Conservation (phyloP, 2,888 invertebrate genomes). For the Cylloceria caligata region DNA sequence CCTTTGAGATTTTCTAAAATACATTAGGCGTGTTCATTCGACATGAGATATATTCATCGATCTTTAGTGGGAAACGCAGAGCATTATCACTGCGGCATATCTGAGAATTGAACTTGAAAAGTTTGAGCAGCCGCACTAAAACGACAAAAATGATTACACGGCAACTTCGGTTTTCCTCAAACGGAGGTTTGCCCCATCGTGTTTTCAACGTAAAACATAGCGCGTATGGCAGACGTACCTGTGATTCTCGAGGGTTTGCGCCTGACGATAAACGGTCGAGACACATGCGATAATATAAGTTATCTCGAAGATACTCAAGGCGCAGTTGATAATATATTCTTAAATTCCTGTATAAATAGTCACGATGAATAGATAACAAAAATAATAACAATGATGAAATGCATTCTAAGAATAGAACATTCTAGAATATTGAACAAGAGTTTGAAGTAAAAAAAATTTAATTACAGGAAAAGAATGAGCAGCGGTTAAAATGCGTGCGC, state of each 20-base stretch:
- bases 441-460: background rate
- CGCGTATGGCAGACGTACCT: slow-evolving; percentile 39
- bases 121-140: background rate
- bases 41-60: background rate
- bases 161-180: slow-evolving; percentile 39
- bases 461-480: too few relatives aligned
- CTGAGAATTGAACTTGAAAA: slow-evolving; percentile 5
- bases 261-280: slow-evolving; percentile 46
- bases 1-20: background rate
- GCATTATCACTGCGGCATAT: background rate
- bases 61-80: background rate
- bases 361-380: background rate
- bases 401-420: background rate
- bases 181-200: slow-evolving; percentile 21
- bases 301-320: slow-evolving; percentile 42
- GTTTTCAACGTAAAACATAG: slow-evolving; percentile 2
- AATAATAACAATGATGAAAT: slow-evolving; percentile 7
- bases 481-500: slow-evolving; percentile 50
- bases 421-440: background rate
- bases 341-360: background rate
- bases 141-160: slow-evolving; percentile 47
- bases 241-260: slow-evolving; percentile 60
- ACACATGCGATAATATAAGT: slow-evolving; percentile 43
- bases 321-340: slow-evolving; percentile 14
- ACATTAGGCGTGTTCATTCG: background rate